phyloP scores from a whole-genome alignment of 2,797 vertebrate species.

The Sparidentex hasta region DNA sequence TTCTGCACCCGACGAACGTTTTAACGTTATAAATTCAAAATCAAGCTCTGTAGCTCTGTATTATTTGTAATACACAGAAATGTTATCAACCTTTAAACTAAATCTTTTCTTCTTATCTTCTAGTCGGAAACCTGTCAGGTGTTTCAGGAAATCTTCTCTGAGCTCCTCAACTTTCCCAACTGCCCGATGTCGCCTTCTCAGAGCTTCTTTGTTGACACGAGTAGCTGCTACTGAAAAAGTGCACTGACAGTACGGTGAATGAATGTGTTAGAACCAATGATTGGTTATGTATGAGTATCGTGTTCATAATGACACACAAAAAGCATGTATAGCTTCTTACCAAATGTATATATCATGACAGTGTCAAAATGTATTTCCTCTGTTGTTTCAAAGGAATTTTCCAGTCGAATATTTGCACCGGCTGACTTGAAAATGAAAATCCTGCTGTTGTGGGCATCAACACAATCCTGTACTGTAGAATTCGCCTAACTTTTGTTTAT shows the following conservation, averaged over 20 bases:
- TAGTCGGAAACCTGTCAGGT: neutral
- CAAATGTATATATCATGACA: neutral
- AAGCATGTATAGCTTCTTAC: no score
- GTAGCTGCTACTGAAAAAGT: neutral
- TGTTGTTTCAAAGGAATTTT: neutral
- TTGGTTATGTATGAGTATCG: neutral
- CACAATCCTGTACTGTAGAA: neutral
- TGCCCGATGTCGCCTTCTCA: neutral
- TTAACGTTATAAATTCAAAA: no score
- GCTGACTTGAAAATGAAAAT: neutral
- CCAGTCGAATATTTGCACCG: neutral
- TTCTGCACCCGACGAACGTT: no score
- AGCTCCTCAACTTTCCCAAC: neutral
- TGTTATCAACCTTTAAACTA: no score
- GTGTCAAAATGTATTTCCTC: neutral
- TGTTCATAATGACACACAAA: no score
- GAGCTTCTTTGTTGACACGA: neutral
- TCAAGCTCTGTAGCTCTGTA: no score
- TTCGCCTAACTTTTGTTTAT: conserved; percentile 33
- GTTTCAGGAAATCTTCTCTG: neutral
- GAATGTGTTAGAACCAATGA: neutral
- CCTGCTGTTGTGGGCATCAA: neutral
- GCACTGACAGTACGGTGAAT: no score
- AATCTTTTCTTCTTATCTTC: neutral
- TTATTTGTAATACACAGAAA: no score